Evolutionary conservation across 2,113 vertebrate species (phyloP).

Genomic region (Passer domesticus): DNA sequence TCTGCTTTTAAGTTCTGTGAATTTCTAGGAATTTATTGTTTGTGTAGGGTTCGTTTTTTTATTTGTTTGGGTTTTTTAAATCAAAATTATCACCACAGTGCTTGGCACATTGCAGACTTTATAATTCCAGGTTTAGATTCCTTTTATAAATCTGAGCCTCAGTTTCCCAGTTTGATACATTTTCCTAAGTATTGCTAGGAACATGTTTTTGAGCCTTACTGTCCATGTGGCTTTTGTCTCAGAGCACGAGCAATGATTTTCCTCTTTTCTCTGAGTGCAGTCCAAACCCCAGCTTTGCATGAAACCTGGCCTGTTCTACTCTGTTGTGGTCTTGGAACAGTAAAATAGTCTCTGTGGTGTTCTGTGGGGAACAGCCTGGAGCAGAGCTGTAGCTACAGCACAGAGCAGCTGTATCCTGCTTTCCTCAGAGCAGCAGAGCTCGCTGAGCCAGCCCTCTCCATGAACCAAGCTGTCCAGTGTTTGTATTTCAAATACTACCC

Average conservation of each 20-base stretch:
- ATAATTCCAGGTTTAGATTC: background rate
- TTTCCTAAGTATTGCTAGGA: background rate
- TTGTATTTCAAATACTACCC: background rate
- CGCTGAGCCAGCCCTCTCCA: background rate
- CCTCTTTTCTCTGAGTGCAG: background rate
- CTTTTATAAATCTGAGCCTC: background rate
- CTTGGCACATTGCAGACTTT: background rate
- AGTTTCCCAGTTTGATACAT: background rate
- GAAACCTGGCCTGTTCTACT: background rate
- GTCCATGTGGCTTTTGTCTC: background rate
- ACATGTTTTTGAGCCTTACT: background rate
- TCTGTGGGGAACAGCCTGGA: background rate
- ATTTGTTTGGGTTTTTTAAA: background rate
- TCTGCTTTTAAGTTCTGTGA: background rate
- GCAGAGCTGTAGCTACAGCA: background rate
- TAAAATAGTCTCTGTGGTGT: background rate
- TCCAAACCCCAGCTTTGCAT: background rate
- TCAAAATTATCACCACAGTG: background rate
- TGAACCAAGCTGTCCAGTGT: background rate
- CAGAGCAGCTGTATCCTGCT: background rate
- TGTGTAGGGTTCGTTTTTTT: fast-evolving
- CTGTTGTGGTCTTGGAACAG: background rate
- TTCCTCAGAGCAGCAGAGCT: background rate
- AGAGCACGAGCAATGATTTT: background rate
- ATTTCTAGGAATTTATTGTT: background rate